A percentile compares a stretch with the other conserved stretches of the same genome.
Conservation (phyloP, 1,140 invertebrate species). For the Manduca sexta region DNA sequence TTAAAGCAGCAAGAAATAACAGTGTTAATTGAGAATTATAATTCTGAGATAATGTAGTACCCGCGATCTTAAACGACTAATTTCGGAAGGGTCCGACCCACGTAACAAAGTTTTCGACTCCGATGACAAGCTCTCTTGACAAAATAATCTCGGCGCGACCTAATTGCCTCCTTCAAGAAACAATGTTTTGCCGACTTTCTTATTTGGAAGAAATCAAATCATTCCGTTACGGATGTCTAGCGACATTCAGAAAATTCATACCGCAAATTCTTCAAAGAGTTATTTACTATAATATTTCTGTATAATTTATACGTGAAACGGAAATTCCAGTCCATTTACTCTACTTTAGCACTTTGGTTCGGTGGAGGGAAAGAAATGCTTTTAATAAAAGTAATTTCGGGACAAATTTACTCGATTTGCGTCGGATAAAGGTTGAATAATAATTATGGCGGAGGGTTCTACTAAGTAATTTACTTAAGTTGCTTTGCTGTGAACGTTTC, state of each 20-base stretch:
- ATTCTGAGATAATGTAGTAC: no score
- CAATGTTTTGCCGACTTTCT: not conserved
- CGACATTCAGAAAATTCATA: not conserved
- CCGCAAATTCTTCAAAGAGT: slow-evolving; percentile 29
- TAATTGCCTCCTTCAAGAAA: slow-evolving; percentile 2
- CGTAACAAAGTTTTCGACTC: slow-evolving; percentile 4
- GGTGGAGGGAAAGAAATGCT: slow-evolving; percentile 57
- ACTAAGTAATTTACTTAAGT: slow-evolving; percentile 50
- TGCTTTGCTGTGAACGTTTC: slow-evolving; percentile 26
- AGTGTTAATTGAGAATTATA: no score
- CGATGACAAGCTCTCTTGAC: slow-evolving; percentile 3
- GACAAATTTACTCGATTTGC: slow-evolving; percentile 61
- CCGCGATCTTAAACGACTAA: not conserved
- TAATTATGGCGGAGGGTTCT: slow-evolving; percentile 47
- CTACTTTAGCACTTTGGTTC: slow-evolving; percentile 63
- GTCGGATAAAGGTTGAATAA: slow-evolving; percentile 63
- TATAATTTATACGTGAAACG: slow-evolving; percentile 61
- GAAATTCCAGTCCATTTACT: slow-evolving; percentile 66
- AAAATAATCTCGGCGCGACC: slow-evolving; percentile 1
- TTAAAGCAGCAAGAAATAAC: no score
- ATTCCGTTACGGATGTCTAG: not conserved
- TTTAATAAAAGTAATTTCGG: slow-evolving; percentile 66
- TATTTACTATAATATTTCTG: slow-evolving; percentile 42
- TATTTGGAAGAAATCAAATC: slow-evolving; percentile 1
- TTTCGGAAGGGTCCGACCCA: not conserved